Evolutionary conservation across 1,140 invertebrate genomes (phyloP), one percentile per base, ranked within the genome.

Genomic region (Danaus plexippus): DNA sequence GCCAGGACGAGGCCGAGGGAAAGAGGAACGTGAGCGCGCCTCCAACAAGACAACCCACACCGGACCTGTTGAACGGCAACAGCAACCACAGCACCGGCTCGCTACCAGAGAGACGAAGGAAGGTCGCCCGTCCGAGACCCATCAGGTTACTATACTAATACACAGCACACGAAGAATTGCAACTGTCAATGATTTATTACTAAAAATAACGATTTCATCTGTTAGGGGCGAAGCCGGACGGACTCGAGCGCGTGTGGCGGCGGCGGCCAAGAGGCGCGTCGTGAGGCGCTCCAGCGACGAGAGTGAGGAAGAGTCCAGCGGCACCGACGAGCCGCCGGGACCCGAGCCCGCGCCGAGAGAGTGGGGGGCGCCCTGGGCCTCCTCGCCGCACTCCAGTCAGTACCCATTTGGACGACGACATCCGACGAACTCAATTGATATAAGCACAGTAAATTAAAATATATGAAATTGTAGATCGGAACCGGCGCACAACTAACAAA

Each of bases 301-400:
- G 22, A 80, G 71, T 63, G 81, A 86, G 67, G 80, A 80, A 61
- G 80, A 83, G 69, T 83, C 80, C 8, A 80, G 77, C 71, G 78
- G 75, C 61, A 79, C 77, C 8, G 81, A 83, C 68, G 80, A 85
- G 50, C 76, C 74, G 57, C 80, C 83, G 44, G 77, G 65, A 0
- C 80, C 81, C 43, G 83, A 83, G 59, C 83, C 83, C 43, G 79
- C 85, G 63, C 78, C 83, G 18, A 69, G 85, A 54, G 84, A 85
- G 60, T 88, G 85, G 87, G 85, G 87, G 59, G 85, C 87, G 57
- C 87, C 85, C 12, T 88, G 87, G 87, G 82, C 84, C 50, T 85
- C 85, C 47, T 82, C 80, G 18, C 77, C 80, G 0, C 80, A 84
- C 59, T 75, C 78, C 53, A 79, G 83, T 86, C 9, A 72, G 76